Evolutionary conservation across 2,797 vertebrate genomes (phyloP).

Genomic region (Labroides dimidiatus): DNA sequence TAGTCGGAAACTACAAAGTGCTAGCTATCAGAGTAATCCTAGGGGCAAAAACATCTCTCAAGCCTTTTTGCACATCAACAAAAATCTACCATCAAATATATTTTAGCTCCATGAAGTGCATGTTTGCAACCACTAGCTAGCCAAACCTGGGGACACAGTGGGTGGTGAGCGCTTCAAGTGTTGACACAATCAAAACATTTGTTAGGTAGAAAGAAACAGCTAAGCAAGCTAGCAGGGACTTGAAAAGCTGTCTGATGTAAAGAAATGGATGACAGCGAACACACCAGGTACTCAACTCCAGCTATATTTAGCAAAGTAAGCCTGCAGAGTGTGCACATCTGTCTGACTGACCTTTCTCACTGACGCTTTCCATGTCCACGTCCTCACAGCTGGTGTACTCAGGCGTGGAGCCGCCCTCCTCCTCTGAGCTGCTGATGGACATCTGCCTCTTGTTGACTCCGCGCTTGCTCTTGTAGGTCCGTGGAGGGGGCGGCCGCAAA

Average conservation of each 20-base stretch:
- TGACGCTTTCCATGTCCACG: conserved; percentile 97
- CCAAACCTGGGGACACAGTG: neutral
- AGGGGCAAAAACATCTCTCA: conserved; percentile 10
- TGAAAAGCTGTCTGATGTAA: neutral
- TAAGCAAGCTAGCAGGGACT: neutral
- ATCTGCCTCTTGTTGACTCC: conserved; percentile 95
- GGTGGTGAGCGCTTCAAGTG: neutral
- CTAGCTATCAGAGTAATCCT: conserved; percentile 24
- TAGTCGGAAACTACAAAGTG: conserved; percentile 27
- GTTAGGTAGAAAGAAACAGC: neutral
- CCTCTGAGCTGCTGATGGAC: conserved; percentile 99
- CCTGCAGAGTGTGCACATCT: conserved; percentile 45
- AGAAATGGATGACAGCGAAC: conserved; percentile 9
- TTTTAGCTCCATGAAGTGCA: conserved; percentile 6
- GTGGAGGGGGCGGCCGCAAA: conserved; percentile 93
- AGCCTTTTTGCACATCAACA: neutral
- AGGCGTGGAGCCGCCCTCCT: conserved; percentile 98
- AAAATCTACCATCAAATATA: conserved; percentile 5
- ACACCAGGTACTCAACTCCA: conserved; percentile 6
- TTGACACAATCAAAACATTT: conserved; percentile 11
- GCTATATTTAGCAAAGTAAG: conserved; percentile 40
- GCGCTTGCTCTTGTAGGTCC: conserved; percentile 92
- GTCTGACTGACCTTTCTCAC: conserved; percentile 93
- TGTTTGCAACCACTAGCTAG: too few relatives aligned
- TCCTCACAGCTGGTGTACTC: conserved; percentile 99